A percentile compares a stretch with the other conserved stretches of the same genome.
These are phyloP conservation scores for Trachymyrmex septentrionalis DNA, from an alignment of 1,140 invertebrate species.

Conservation along the genomic window DNA sequence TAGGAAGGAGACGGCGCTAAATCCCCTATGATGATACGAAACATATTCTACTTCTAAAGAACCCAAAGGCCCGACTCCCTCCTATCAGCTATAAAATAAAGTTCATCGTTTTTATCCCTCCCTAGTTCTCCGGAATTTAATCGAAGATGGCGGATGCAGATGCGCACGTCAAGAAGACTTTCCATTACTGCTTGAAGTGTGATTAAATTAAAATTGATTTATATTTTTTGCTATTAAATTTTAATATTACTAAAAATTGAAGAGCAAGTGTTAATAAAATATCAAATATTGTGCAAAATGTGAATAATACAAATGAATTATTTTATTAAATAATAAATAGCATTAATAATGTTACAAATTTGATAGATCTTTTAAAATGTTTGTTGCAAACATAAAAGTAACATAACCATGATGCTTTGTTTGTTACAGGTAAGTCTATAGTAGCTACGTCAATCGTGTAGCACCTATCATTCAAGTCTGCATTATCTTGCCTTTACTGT, in stretches of 20 bases:
- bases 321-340: neutral
- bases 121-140: conserved; percentile 66
- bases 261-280: neutral
- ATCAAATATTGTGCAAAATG: neutral
- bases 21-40: conserved; percentile 86
- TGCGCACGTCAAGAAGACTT: neutral
- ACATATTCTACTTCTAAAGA: conserved; percentile 86
- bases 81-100: conserved; percentile 85
- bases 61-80: conserved; percentile 74
- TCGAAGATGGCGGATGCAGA: conserved; percentile 71
- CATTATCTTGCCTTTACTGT: neutral
- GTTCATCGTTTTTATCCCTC: conserved; percentile 84
- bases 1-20: conserved; percentile 82
- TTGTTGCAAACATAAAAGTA: neutral
- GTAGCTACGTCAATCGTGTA: conserved; percentile 21
- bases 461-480: neutral
- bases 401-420: conserved; percentile 71
- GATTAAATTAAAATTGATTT: conserved; percentile 14
- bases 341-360: neutral
- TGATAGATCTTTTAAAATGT: neutral
- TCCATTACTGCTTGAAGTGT: neutral
- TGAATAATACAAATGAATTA: neutral
- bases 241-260: neutral
- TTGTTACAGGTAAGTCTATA: conserved; percentile 78
- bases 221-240: neutral